Base-by-base conservation (phyloP, 2,888 invertebrate genomes). In the Philopedon plagiatum region DNA sequence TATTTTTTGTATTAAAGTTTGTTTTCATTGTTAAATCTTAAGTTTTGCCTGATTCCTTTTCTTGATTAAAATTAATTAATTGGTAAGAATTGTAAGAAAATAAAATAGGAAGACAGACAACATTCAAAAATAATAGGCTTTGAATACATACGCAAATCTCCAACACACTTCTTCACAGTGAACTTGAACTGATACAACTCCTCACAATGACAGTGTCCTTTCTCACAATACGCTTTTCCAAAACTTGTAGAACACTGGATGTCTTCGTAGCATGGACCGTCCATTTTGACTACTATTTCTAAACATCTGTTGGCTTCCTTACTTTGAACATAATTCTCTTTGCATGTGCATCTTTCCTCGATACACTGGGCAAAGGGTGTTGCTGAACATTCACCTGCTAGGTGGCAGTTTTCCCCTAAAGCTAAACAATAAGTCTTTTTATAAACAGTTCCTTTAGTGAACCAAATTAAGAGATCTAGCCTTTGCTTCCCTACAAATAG, bases 151-250 rank as follows among this genome's bases (percentile, higher is more conserved):
- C 82, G 63, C 68, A 77, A 71, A 75, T 81, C 81, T 58, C 69
- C 67, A 19, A 82, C 78, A 64, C 82, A 83, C 72, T 78, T 79
- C 21, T 77, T 78, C 2, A 63, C 73, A 4, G 57, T 56, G 8
- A 66, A 23, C 39, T 81, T 81, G 19, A 78, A 76, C 41, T 81
- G 78, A 60, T 78, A 80, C 15, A 80, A 49, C 44, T 82, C 80
- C 21, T 71, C 75, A 62, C 84, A 84, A 7, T 68, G 71, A 67
- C 84, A 84, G 15, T 70, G 62, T 9, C 80, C 80, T 26, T 77
- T 49, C 4, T 56, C 63, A 68, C 83, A 83, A 1, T 79, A 76
- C 23, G 78, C 80, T 23, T 72, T 41, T 0, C 83, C 82, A 7
- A 82, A 71, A 3, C 74, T 69, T 21, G 46, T 44, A 2, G 58